Evolutionary conservation across 23 tunicate genomes (phyloP).

Genomic region (Phallusia fumigata): DNA sequence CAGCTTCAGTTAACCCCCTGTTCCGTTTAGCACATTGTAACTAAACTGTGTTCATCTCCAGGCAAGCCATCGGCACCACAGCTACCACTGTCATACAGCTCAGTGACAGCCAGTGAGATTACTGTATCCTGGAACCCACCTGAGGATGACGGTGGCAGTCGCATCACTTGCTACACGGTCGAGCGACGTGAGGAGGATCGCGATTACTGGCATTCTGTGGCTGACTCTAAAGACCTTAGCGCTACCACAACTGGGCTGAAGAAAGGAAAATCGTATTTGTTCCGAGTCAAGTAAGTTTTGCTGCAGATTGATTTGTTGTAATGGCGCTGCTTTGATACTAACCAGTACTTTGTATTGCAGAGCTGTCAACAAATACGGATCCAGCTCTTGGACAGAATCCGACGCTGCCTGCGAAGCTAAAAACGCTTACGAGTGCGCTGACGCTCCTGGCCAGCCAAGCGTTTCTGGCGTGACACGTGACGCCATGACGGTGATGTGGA

Average conservation of each 20-base stretch:
- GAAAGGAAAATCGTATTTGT: slow-evolving; percentile 90
- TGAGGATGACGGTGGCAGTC: slow-evolving; percentile 92
- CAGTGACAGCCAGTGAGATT: slow-evolving; percentile 62
- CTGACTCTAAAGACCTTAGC: slow-evolving; percentile 60
- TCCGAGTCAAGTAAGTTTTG: slow-evolving; percentile 68
- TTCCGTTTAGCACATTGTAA: not conserved
- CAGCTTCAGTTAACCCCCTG: too few species aligned
- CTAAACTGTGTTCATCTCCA: not conserved
- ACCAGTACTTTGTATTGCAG: slow-evolving; percentile 1
- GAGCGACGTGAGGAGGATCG: slow-evolving; percentile 83
- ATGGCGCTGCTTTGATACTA: not conserved
- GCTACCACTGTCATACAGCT: slow-evolving; percentile 46
- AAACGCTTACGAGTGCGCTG: slow-evolving; percentile 73
- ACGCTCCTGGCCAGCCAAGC: slow-evolving; percentile 66
- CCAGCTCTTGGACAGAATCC: slow-evolving; percentile 64
- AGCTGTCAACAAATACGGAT: slow-evolving; percentile 79
- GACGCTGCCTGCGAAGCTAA: slow-evolving; percentile 69
- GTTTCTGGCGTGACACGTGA: slow-evolving; percentile 70
- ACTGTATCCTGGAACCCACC: slow-evolving; percentile 82
- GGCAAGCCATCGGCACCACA: slow-evolving; percentile 86
- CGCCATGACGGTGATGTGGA: slow-evolving; percentile 78
- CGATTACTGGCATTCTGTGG: slow-evolving; percentile 86
- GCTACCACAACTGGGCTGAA: slow-evolving; percentile 67
- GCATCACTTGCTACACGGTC: slow-evolving; percentile 71
- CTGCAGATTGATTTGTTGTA: not conserved